Evolutionary conservation across 2,888 invertebrate species (phyloP).

Genomic region (Drosophila lutescens): DNA sequence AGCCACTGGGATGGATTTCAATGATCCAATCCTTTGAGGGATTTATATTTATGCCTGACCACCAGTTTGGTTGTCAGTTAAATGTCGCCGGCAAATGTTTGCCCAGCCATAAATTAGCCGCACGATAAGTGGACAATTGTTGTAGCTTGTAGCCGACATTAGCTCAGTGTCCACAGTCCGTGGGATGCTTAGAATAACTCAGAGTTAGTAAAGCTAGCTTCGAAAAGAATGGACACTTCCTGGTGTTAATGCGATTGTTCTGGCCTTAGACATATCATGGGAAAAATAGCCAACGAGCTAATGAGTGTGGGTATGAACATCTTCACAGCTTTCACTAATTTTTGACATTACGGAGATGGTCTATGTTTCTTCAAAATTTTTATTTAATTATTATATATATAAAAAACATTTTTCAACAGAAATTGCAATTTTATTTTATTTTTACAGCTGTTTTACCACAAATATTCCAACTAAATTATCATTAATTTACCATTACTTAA

Average conservation of each 20-base stretch:
- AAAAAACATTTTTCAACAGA: no score
- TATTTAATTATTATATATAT: no score
- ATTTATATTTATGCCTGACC: constrained; percentile 35
- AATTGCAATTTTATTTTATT: no score
- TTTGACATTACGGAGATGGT: neutral
- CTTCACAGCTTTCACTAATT: neutral
- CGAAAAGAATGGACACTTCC: constrained; percentile 15
- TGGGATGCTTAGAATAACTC: constrained; percentile 23
- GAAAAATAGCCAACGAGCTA: constrained; percentile 3
- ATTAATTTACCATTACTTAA: no score
- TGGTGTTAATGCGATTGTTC: constrained; percentile 28
- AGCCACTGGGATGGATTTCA: constrained; percentile 27
- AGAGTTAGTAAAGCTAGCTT: constrained; percentile 19
- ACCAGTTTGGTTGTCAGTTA: constrained; percentile 36
- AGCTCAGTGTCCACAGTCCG: constrained; percentile 14
- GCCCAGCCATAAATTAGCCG: constrained; percentile 51
- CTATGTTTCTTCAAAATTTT: no score
- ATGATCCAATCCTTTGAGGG: constrained; percentile 41
- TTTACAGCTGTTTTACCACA: no score
- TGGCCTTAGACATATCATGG: constrained; percentile 1
- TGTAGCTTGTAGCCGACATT: constrained; percentile 19
- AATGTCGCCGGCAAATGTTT: constrained; percentile 34
- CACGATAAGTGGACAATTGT: constrained; percentile 66
- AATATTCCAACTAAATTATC: no score
- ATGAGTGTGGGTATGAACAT: neutral